Evolutionary conservation across 1,140 invertebrate genomes (phyloP).

Genomic region (Pemphigus obesinymphae): DNA sequence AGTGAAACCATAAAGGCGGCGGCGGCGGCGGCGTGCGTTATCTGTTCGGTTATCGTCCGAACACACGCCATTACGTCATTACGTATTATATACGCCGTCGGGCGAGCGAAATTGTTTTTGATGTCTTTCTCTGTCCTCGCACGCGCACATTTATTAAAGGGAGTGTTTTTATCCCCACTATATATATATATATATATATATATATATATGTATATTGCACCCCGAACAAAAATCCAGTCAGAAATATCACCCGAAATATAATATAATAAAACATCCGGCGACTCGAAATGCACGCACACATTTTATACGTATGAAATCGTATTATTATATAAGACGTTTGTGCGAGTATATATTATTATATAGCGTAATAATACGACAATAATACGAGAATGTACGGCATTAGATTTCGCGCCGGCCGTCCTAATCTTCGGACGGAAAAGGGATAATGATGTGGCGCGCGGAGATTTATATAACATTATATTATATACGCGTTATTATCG

Average conservation of each 20-base stretch:
- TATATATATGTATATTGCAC: not conserved
- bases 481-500: not conserved
- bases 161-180: not conserved
- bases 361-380: not conserved
- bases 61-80: constrained; percentile 40
- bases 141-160: not conserved
- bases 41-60: constrained; percentile 29
- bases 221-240: not conserved
- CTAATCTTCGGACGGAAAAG: not conserved
- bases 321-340: no score
- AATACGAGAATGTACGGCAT: not conserved
- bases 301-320: no score
- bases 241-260: not conserved
- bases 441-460: not conserved
- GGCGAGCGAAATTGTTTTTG: not conserved
- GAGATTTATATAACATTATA: not conserved
- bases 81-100: not conserved
- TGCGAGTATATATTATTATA: no score
- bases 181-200: no score
- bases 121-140: not conserved
- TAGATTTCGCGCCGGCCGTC: not conserved
- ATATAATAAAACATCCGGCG: not conserved
- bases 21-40: not conserved
- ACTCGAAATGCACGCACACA: not conserved
- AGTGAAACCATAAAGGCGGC: not conserved